Conservation (phyloP, 2,113 vertebrate species). For the Falcunculus frontatus region DNA sequence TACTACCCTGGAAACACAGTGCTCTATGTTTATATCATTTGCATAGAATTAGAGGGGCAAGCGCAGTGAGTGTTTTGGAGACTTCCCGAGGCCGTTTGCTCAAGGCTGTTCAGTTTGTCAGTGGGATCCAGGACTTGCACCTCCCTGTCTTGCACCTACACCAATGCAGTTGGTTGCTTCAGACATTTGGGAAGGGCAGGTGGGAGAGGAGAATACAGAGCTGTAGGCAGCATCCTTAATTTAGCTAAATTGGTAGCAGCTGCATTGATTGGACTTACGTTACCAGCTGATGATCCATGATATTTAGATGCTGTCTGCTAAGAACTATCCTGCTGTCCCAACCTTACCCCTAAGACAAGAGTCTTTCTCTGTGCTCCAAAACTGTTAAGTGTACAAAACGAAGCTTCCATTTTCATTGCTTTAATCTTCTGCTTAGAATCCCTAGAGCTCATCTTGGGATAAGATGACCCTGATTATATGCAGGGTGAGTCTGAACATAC, state of each 20-base stretch:
- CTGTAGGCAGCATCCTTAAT: not conserved
- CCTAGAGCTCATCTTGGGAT: not conserved
- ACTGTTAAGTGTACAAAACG: not conserved
- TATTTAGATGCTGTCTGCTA: not conserved
- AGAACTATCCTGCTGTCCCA: not conserved
- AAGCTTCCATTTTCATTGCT: not conserved
- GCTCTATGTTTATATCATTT: not conserved
- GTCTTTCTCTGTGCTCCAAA: not conserved
- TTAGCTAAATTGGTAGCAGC: not conserved
- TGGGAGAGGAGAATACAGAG: not conserved
- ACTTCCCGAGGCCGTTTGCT: not conserved
- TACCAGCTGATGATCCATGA: not conserved
- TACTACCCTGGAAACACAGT: not conserved
- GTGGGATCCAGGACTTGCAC: not conserved
- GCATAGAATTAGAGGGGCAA: not conserved
- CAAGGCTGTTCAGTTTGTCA: not conserved
- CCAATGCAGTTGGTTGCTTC: not conserved
- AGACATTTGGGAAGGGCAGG: not conserved
- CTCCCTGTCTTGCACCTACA: not conserved
- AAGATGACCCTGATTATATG: not conserved
- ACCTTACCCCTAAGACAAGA: not conserved
- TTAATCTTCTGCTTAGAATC: not conserved
- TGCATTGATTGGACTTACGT: not conserved
- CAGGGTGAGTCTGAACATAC: not conserved
- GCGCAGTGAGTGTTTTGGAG: not conserved